These are phyloP conservation scores for Macrosteles quadrilineatus DNA, from an alignment of 1,140 invertebrate species.

Conservation along the genomic window DNA sequence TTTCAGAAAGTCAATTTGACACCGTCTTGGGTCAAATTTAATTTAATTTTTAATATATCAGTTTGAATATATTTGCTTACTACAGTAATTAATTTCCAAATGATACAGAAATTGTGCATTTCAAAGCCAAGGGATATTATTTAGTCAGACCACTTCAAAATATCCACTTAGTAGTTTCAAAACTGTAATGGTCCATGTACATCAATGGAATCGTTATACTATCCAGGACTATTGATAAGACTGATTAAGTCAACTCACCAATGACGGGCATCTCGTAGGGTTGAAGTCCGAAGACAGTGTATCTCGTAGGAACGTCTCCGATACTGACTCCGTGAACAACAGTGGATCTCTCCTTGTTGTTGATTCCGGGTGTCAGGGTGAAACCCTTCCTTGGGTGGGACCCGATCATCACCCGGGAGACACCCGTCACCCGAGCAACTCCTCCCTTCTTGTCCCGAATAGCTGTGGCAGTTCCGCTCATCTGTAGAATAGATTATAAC, in stretches of 20 bases:
- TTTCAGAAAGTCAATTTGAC: too few relatives aligned
- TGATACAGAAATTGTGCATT: too few relatives aligned
- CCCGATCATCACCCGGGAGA: constrained; percentile 61
- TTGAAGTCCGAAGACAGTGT: constrained; percentile 66
- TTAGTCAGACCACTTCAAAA: too few relatives aligned
- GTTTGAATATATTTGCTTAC: too few relatives aligned
- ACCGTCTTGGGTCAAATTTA: too few relatives aligned
- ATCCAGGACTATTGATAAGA: too few relatives aligned
- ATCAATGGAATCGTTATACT: too few relatives aligned
- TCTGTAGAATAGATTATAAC: constrained; percentile 31
- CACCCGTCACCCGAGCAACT: constrained; percentile 54
- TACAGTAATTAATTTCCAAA: too few relatives aligned
- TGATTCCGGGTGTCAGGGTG: constrained; percentile 62
- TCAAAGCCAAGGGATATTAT: too few relatives aligned
- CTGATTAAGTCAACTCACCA: constrained; percentile 54
- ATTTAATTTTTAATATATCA: too few relatives aligned
- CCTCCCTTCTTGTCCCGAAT: constrained; percentile 53
- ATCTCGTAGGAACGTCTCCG: constrained; percentile 66
- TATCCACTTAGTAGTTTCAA: too few relatives aligned
- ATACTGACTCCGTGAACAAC: constrained; percentile 61
- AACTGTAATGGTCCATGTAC: too few relatives aligned
- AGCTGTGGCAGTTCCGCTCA: constrained; percentile 59
- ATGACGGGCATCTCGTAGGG: constrained; percentile 73
- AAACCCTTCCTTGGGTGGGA: constrained; percentile 58
- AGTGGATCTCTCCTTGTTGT: constrained; percentile 59